Evolutionary conservation across 2,888 invertebrate genomes (phyloP).

Genomic region (Drosophila koepferae): DNA sequence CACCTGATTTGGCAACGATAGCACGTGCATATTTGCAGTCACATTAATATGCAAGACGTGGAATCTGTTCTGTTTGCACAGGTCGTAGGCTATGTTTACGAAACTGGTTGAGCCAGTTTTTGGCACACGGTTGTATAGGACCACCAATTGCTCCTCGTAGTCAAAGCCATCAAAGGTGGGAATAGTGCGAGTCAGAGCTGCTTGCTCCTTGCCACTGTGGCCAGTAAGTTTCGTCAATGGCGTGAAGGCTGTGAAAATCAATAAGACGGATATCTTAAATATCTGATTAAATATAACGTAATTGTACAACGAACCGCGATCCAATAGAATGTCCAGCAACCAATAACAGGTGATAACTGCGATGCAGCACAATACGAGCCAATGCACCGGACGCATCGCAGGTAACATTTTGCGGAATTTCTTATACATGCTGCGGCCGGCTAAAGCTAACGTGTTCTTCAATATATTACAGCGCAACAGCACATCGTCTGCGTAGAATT

Average conservation of each 20-base stretch:
- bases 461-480: slow-evolving; percentile 14
- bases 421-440: slow-evolving; percentile 53
- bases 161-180: slow-evolving; percentile 60
- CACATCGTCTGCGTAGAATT: slow-evolving; percentile 42
- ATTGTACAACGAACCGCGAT: slow-evolving; percentile 52
- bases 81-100: slow-evolving; percentile 93
- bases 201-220: slow-evolving; percentile 18
- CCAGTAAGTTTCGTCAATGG: slow-evolving; percentile 60
- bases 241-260: slow-evolving; percentile 62
- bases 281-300: background rate
- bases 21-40: slow-evolving; percentile 97
- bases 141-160: slow-evolving; percentile 89
- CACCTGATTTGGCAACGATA: slow-evolving; percentile 95
- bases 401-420: slow-evolving; percentile 83
- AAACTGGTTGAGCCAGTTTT: slow-evolving; percentile 99
- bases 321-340: slow-evolving; percentile 77
- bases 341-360: slow-evolving; percentile 81
- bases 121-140: slow-evolving; percentile 98
- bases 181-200: slow-evolving; percentile 10
- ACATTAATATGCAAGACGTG: slow-evolving; percentile 97
- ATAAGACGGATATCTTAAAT: background rate
- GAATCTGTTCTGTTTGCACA: slow-evolving; percentile 91
- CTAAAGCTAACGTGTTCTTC: slow-evolving; percentile 14
- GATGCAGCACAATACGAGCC: slow-evolving; percentile 73
- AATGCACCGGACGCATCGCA: slow-evolving; percentile 79